Conservation (phyloP, 2,888 invertebrate genomes). For the Lamellibrachia satsuma region DNA sequence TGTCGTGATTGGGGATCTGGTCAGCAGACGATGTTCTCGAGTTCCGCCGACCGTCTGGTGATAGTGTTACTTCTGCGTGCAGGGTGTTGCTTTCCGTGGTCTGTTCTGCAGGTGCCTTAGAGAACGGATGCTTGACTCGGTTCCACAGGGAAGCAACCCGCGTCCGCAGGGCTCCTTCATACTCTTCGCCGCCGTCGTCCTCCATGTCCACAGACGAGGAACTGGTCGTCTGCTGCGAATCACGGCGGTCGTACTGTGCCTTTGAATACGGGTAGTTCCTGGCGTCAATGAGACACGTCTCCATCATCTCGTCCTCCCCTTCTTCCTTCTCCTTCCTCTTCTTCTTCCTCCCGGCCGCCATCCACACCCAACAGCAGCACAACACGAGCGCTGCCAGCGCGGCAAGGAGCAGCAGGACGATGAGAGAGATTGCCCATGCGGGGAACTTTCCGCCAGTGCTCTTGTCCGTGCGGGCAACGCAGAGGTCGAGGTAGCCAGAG, state of each 20-base stretch:
- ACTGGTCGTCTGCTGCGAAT: not conserved
- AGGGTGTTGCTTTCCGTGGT: not conserved
- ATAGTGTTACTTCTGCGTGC: not conserved
- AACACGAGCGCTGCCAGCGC: not conserved
- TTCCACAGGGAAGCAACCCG: not conserved
- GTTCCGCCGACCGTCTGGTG: conserved; percentile 1
- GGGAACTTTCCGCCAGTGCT: not conserved
- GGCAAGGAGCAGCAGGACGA: not conserved
- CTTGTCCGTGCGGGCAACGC: not conserved
- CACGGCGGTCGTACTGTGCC: not conserved
- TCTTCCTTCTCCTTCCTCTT: conserved; percentile 1
- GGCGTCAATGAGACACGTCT: not conserved
- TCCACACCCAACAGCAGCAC: not conserved
- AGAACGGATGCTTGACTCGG: not conserved
- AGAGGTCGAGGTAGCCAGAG: conserved; percentile 45
- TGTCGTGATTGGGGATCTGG: not conserved
- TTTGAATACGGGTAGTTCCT: not conserved
- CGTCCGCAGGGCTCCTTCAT: not conserved
- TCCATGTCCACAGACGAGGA: not conserved
- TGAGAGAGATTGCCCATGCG: not conserved
- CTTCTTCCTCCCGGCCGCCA: not conserved
- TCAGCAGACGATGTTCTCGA: not conserved
- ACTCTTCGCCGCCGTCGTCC: not conserved
- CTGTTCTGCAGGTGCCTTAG: not conserved
- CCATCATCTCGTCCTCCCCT: not conserved